Evolutionary conservation across 1,140 invertebrate species (phyloP).

Genomic region (Anthonomus grandis): DNA sequence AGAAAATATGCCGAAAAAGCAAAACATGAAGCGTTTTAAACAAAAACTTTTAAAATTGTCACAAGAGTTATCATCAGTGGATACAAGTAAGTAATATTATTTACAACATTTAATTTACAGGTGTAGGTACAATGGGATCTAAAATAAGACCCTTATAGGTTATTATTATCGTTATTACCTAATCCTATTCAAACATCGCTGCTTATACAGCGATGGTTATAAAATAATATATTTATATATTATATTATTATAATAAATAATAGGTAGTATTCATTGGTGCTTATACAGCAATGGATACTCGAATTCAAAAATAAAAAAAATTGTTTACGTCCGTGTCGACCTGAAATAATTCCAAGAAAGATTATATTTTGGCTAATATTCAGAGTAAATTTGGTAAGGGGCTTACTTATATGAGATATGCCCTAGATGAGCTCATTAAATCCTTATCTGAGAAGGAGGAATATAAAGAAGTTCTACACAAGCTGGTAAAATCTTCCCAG

Average conservation of each 20-base stretch:
- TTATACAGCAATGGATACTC: background rate
- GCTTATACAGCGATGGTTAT: background rate
- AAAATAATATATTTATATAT: background rate
- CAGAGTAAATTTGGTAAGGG: background rate
- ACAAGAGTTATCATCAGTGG: background rate
- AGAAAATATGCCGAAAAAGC: background rate
- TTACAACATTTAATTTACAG: background rate
- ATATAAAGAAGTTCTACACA: background rate
- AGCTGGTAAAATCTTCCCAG: background rate
- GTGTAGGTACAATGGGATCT: background rate
- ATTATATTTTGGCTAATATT: background rate
- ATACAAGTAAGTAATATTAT: background rate
- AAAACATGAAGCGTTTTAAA: background rate
- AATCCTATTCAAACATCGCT: background rate
- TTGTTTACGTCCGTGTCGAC: too few species aligned
- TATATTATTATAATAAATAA: background rate
- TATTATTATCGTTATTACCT: background rate
- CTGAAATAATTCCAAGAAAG: background rate
- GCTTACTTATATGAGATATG: background rate
- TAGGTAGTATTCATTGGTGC: background rate
- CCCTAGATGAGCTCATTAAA: background rate
- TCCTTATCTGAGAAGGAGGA: too few species aligned
- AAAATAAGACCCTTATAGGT: background rate
- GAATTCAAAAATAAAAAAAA: background rate
- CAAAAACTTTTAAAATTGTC: background rate